phyloP scores from a whole-genome alignment of 2,113 vertebrate genomes.

The Crotalus viridis region DNA sequence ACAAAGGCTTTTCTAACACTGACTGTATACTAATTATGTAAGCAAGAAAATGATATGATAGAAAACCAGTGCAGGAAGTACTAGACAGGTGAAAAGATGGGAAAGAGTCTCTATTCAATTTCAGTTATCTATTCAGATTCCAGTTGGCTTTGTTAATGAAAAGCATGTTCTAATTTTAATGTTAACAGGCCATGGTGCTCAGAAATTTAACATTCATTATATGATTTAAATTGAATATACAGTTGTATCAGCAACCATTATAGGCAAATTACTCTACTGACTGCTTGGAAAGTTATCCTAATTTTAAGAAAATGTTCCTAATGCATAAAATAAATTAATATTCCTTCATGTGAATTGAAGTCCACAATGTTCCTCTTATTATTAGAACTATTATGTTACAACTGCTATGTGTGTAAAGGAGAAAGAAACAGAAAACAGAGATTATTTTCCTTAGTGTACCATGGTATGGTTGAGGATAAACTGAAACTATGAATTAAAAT shows the following conservation, averaged over 20 bases:
- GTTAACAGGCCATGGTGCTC: not conserved
- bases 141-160: not conserved
- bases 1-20: not conserved
- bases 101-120: not conserved
- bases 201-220: not conserved
- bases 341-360: not conserved
- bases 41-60: not conserved
- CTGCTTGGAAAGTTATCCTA: not conserved
- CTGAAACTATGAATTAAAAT: not conserved
- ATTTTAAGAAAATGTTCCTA: not conserved
- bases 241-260: not conserved
- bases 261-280: not conserved
- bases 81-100: not conserved
- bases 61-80: not conserved
- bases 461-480: not conserved
- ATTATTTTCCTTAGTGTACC: not conserved
- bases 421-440: not conserved
- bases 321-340: not conserved
- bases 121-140: not conserved
- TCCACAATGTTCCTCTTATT: not conserved
- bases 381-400: conserved; percentile 13
- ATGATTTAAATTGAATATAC: not conserved
- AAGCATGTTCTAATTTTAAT: not conserved
- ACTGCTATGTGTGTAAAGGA: not conserved
- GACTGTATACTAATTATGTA: not conserved